phyloP scores from a whole-genome alignment of 2,113 vertebrate species.

The Solenodon paradoxus region DNA sequence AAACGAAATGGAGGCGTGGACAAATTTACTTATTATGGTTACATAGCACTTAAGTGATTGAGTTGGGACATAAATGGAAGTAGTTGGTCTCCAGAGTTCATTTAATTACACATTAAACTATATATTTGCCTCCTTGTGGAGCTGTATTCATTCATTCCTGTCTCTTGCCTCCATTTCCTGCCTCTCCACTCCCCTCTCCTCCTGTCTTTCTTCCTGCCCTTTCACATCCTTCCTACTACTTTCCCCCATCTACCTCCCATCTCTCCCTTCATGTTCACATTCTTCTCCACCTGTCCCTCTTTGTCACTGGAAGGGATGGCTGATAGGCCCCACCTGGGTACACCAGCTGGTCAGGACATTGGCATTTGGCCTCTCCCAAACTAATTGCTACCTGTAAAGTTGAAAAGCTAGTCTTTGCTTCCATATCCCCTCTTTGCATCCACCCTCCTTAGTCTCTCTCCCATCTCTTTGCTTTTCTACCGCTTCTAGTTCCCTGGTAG shows the following conservation, averaged over 20 bases:
- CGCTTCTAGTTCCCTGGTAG: not conserved
- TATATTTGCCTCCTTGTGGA: not conserved
- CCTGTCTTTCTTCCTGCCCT: not conserved
- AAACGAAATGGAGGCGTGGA: not conserved
- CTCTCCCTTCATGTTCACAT: not conserved
- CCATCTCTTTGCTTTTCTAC: not conserved
- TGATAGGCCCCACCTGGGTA: not conserved
- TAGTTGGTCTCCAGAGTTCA: not conserved
- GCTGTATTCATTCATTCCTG: not conserved
- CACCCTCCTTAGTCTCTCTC: no score
- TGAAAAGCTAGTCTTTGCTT: not conserved
- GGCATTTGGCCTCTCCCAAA: not conserved
- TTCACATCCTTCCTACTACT: not conserved
- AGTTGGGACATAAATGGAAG: not conserved
- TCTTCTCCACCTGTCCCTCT: not conserved
- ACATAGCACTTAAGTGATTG: not conserved
- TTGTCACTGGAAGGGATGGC: not conserved
- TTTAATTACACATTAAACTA: not conserved
- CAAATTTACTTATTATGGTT: not conserved
- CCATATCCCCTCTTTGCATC: not conserved
- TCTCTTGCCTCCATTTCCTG: not conserved
- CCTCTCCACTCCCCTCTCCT: no score
- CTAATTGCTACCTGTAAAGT: not conserved
- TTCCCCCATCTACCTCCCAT: no score
- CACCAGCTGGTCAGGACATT: not conserved